Base-by-base conservation (phyloP, 2,888 invertebrate genomes). In the Gisinianus flammeolus region DNA sequence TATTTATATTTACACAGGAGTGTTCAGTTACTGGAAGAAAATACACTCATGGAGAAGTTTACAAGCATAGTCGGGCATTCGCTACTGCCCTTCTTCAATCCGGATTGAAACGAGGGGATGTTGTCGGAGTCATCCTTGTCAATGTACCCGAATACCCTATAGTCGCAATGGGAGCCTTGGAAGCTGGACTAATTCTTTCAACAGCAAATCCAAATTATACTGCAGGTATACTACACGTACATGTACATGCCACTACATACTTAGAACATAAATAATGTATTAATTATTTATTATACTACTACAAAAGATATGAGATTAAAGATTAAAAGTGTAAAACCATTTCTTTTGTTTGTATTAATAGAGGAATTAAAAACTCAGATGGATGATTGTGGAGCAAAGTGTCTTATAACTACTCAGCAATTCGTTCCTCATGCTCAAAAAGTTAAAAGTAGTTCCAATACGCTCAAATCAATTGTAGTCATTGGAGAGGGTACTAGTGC, bases 131-230 rank as follows among this genome's bases (percentile, higher is more conserved):
- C 28, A 81, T 85, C 8, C 77, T 83, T 8, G 85, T 85, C 31
- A 85, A 85, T 74, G 72, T 84, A 19, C 83, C 84, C 12, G 85
- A 85, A 72, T 85, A 83, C 76, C 77, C 85, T 0, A 79, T 85
- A 2, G 78, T 79, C 28, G 69, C 84, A 26, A 68, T 85, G 30
- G 85, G 84, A 24, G 82, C 82, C 30, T 81, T 84, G 68, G 76
- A 79, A n/a, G 75, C 79, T 19, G 84, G 84, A 30, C 77, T 81
- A 31, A 76, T 82, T 1, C 28, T 35, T 22, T 70, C 79, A 6
- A 28, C 79, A 5, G 54, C 58, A 19, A 79, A 76, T 64, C 79
- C 75, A 10, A 31, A 31, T 28, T 79, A 69, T 28, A 79, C 79
- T 28, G 31, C 69, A 19, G 64, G 77, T 77, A 22, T 6, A 24